Base-by-base conservation (phyloP, 2,888 invertebrate genomes). In the Sesamia inferens region DNA sequence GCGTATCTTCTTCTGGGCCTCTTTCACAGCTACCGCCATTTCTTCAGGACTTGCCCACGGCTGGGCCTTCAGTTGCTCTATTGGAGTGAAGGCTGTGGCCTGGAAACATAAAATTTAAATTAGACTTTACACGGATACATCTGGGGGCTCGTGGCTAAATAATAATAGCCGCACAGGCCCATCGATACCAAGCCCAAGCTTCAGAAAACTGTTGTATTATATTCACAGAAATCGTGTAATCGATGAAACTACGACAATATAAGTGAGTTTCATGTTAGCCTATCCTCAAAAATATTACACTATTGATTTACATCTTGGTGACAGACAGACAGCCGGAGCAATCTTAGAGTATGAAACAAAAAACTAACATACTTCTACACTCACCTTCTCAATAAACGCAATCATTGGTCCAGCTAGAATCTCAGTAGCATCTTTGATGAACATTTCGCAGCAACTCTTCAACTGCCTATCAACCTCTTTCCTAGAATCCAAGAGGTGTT, bases 401-500 rank as follows among this genome's bases (percentile, higher is more conserved):
- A 97, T 95, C 55, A 99, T 92, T 0, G 98, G 98, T n/a, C 97
- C 98, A 11, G 98, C 97, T 64, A 99, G 95, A 78, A 97, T 93
- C 71, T 97, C 97, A 0, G 99, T 98, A 0, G 98, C 97, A 90
- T 98, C 97, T 75, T 97, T 97, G 68, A 99, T 99, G 87, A 99
- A 98, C 47, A 97, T 96, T 91, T 99, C 99, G 91, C 99, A 99
- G 54, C 98, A 97, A 6, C 96, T 96, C 95, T 99, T 99, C 84
- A 99, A 93, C 89, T 99, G 98, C 47, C 98, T 97, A 90, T 99
- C 99, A 0, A 99, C 99, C 90, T 99, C 99, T 93, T 99, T 99
- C 86, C 99, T 97, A 0, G 99, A 99, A 92, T 99, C 99, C 44
- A 99, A 96, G 76, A 99, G 96, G 90, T 99, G 98, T 91, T 99